Conservation (phyloP, 1,140 invertebrate genomes). For the Sinonovacula constricta region DNA sequence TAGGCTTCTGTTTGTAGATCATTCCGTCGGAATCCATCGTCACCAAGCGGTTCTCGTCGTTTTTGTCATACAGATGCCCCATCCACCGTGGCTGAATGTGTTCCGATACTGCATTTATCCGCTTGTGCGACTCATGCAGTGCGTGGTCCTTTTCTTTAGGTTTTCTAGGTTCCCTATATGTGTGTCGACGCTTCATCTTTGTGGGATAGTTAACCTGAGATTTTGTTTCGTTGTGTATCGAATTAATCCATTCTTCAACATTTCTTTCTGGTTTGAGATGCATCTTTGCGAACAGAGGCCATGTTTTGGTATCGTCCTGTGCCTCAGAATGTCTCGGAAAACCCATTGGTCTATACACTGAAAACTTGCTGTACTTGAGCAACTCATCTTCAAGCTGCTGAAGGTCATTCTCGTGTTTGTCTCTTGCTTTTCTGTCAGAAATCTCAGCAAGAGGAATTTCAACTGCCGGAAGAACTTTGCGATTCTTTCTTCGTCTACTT, state of each 20-base stretch:
- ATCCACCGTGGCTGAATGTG: slow-evolving; percentile 53
- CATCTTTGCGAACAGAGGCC: slow-evolving; percentile 26
- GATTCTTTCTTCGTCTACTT: slow-evolving; percentile 5
- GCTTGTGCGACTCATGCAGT: too few species aligned
- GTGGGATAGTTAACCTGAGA: slow-evolving; percentile 22
- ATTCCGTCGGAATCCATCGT: slow-evolving; percentile 28
- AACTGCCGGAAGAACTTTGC: slow-evolving; percentile 53
- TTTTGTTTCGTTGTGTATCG: slow-evolving; percentile 30
- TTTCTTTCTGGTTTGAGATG: slow-evolving; percentile 18
- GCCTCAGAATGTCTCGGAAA: too few species aligned
- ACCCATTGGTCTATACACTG: neutral
- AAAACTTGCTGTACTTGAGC: neutral
- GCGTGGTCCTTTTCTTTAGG: neutral
- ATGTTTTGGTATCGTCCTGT: slow-evolving; percentile 1
- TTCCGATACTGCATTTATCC: neutral
- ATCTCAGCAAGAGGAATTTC: slow-evolving; percentile 13
- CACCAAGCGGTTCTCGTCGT: slow-evolving; percentile 27
- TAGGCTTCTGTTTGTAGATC: slow-evolving; percentile 18
- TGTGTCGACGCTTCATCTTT: slow-evolving; percentile 13
- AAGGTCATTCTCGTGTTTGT: neutral
- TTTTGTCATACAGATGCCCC: slow-evolving; percentile 39
- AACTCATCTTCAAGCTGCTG: neutral
- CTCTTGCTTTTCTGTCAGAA: slow-evolving; percentile 15
- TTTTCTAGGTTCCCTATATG: neutral
- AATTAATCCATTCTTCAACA: slow-evolving; percentile 46